These are phyloP conservation scores for Nudaria mundana DNA, from an alignment of 2,888 invertebrate genomes.

Conservation along the genomic window DNA sequence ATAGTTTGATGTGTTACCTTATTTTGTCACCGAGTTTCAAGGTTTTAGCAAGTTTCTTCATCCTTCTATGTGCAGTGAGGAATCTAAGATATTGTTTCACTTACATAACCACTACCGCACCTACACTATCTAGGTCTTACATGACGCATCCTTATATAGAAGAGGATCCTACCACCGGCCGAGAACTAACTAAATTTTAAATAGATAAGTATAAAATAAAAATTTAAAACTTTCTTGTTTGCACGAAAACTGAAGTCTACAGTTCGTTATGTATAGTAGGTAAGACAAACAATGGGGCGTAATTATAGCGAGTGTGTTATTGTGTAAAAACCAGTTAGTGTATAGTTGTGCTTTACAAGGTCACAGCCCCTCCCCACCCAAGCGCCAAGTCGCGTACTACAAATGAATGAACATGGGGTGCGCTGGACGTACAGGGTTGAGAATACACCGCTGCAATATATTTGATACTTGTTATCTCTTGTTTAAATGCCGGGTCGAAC, in stretches of 20 bases:
- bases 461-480: slow-evolving; percentile 40
- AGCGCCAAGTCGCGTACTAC: slow-evolving; percentile 30
- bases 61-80: background rate
- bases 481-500: background rate
- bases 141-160: too few species aligned
- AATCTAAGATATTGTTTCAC: too few species aligned
- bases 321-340: slow-evolving; percentile 15
- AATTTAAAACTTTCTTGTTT: too few species aligned
- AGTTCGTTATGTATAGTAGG: too few species aligned
- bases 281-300: too few species aligned
- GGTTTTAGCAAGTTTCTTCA: background rate
- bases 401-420: slow-evolving; percentile 67
- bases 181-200: too few species aligned
- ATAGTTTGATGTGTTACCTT: slow-evolving; percentile 11
- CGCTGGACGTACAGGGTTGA: slow-evolving; percentile 47
- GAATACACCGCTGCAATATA: slow-evolving; percentile 8
- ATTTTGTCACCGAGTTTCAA: background rate
- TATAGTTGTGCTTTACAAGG: slow-evolving; percentile 22
- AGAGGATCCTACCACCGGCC: too few species aligned
- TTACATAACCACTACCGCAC: too few species aligned
- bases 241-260: too few species aligned
- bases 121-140: too few species aligned
- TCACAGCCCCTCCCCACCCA: slow-evolving; percentile 21
- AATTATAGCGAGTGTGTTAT: too few species aligned
- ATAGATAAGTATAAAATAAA: too few species aligned